Conservation (phyloP, 2,797 vertebrate species). For the Eurystomus glaucurus region DNA sequence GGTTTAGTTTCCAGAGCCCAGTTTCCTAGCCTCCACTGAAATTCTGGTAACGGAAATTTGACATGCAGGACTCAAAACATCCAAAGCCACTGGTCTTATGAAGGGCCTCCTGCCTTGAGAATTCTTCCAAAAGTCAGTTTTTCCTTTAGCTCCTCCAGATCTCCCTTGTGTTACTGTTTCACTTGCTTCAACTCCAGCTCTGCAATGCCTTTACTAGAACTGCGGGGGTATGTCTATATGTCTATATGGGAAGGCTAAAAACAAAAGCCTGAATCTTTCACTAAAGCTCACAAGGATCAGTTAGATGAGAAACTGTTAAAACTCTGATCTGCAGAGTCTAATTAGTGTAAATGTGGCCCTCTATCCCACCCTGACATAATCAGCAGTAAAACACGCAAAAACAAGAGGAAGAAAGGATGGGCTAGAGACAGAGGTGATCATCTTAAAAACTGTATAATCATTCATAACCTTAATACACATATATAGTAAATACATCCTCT, state of each 20-base stretch:
- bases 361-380: not conserved
- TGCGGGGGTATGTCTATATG: not conserved
- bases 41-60: constrained; percentile 3
- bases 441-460: constrained; percentile 31
- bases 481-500: constrained; percentile 20
- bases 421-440: constrained; percentile 11
- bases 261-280: not conserved
- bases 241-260: not conserved
- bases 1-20: not conserved
- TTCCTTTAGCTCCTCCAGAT: constrained; percentile 36
- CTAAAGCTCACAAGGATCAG: not conserved
- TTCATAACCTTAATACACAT: constrained; percentile 22
- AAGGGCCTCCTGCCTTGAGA: not conserved
- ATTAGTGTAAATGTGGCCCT: not conserved
- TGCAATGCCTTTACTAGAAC: not conserved
- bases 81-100: not conserved
- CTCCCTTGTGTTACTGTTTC: not conserved
- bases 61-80: not conserved
- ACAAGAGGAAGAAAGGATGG: not conserved
- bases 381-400: constrained; percentile 9
- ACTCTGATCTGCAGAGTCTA: not conserved
- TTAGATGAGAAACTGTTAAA: constrained; percentile 3
- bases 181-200: not conserved
- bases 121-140: constrained; percentile 40
- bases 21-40: not conserved